These are phyloP conservation scores for Zygaena filipendulae DNA, from an alignment of 2,888 invertebrate species.

Conservation along the genomic window DNA sequence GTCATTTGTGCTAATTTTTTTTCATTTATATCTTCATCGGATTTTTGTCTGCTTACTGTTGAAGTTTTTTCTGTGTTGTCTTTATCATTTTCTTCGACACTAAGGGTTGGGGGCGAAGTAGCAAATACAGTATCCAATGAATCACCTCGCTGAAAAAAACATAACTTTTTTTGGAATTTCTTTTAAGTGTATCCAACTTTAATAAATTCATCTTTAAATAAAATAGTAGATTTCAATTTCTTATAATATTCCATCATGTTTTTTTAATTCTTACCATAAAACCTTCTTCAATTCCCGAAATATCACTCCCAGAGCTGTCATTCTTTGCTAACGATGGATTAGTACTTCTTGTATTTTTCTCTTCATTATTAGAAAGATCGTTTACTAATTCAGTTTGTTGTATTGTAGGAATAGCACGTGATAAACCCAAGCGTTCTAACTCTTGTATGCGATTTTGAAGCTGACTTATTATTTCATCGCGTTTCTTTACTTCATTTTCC, in stretches of 20 bases:
- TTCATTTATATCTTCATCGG: conserved; percentile 39
- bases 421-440: conserved; percentile 61
- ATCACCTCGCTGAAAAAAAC: conserved; percentile 73
- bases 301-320: conserved; percentile 55
- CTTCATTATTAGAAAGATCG: conserved; percentile 12
- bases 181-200: background rate
- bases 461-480: conserved; percentile 84
- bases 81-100: conserved; percentile 31
- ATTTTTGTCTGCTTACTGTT: conserved; percentile 9
- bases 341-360: conserved; percentile 11
- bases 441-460: conserved; percentile 79
- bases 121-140: conserved; percentile 75
- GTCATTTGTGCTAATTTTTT: conserved; percentile 51
- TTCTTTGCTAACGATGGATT: conserved; percentile 29
- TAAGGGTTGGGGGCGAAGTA: conserved; percentile 65
- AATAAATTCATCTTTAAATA: conserved; percentile 1
- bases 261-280: conserved; percentile 43
- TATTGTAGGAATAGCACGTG: conserved; percentile 20
- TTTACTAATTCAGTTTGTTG: conserved; percentile 19
- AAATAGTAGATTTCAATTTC: background rate
- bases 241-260: background rate
- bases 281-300: conserved; percentile 52
- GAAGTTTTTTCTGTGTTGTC: conserved; percentile 20
- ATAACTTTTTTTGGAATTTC: too few relatives aligned
- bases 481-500: conserved; percentile 82